Conservation (phyloP, 2,797 vertebrate genomes). For the Ara ararauna region DNA sequence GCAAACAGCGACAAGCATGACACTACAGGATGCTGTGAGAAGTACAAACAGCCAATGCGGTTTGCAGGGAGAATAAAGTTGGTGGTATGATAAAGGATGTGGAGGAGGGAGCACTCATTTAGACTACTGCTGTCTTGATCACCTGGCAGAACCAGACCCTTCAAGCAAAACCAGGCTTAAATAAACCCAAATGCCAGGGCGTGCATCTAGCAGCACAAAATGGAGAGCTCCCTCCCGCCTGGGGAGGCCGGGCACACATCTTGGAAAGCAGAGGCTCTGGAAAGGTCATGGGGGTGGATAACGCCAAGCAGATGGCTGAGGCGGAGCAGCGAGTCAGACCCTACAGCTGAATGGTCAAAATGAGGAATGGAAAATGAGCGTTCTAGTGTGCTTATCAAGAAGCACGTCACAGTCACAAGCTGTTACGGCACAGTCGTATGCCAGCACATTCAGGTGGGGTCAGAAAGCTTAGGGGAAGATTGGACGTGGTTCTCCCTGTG, state of each 20-base stretch:
- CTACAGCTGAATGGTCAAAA: not conserved
- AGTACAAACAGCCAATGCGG: not conserved
- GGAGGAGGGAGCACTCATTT: not conserved
- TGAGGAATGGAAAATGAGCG: not conserved
- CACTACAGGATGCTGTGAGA: not conserved
- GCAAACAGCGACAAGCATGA: rapidly evolving
- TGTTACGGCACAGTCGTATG: rapidly evolving
- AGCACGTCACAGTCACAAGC: not conserved
- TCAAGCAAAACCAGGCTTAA: not conserved
- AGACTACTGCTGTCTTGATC: not conserved
- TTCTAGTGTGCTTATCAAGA: not conserved
- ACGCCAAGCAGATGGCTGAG: not conserved
- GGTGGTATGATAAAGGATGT: not conserved
- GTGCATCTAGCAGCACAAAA: not conserved
- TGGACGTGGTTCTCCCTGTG: not conserved
- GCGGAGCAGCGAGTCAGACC: rapidly evolving
- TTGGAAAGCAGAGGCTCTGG: not conserved
- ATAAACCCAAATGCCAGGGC: not conserved
- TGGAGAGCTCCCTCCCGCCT: not conserved
- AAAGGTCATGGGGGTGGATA: not conserved
- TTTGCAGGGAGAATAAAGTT: not conserved
- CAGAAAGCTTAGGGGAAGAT: not conserved
- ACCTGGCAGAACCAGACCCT: not conserved
- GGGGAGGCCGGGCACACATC: not conserved
- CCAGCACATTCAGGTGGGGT: not conserved